phyloP scores from a whole-genome alignment of 1,140 invertebrate genomes.

The Saccostrea glomerata region DNA sequence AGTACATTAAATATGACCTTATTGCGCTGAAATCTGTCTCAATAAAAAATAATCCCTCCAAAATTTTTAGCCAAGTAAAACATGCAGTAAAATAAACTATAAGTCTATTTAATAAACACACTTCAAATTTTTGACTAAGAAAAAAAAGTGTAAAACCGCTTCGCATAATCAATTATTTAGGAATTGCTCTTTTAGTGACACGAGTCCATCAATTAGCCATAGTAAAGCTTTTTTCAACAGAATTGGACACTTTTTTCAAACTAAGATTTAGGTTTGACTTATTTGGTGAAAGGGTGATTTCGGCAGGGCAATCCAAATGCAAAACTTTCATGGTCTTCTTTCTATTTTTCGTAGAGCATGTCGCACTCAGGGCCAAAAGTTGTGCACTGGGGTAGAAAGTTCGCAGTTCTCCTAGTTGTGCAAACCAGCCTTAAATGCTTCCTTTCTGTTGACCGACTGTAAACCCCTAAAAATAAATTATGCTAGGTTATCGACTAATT shows the following conservation, averaged over 20 bases:
- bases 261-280: constrained; percentile 46
- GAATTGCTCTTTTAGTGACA: neutral
- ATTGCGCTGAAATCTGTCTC: no score
- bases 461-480: neutral
- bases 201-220: constrained; percentile 41
- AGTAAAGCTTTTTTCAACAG: constrained; percentile 14
- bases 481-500: neutral
- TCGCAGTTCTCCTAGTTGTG: constrained; percentile 40
- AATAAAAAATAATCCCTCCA: no score
- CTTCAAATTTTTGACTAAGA: no score
- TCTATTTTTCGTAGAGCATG: constrained; percentile 41
- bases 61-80: no score
- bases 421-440: constrained; percentile 50
- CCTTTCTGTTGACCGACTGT: constrained; percentile 14
- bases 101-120: no score
- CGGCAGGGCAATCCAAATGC: neutral
- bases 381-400: constrained; percentile 35
- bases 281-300: constrained; percentile 42
- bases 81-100: no score
- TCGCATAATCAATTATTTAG: neutral
- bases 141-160: no score
- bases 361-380: constrained; percentile 45
- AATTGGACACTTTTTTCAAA: constrained; percentile 43
- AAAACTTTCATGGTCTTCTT: constrained; percentile 41
- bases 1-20: no score